A percentile compares a stretch with the other conserved stretches of the same genome.
Conservation (phyloP, 2,888 invertebrate species). For the Hoplodrina blanda region DNA sequence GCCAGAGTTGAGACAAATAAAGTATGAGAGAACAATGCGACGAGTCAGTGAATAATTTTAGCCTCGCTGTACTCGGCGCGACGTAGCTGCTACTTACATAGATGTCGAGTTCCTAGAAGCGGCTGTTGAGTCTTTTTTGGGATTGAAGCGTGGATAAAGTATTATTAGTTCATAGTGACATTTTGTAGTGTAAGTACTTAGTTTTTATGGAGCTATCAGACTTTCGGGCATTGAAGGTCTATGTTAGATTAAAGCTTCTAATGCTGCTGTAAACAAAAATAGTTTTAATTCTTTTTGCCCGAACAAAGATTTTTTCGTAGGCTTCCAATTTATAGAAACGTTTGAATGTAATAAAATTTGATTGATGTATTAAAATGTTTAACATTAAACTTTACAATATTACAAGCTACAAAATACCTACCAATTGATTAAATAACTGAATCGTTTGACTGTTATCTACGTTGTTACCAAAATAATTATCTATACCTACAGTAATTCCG, state of each 20-base stretch:
- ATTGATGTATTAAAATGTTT: too few species aligned
- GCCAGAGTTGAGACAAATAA: conserved; percentile 82
- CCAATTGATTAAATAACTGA: too few species aligned
- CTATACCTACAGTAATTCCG: too few species aligned
- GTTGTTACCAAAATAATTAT: too few species aligned
- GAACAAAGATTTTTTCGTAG: too few species aligned
- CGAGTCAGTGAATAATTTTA: conserved; percentile 89
- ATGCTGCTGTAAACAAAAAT: too few species aligned
- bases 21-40: conserved; percentile 89
- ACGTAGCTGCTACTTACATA: conserved; percentile 70
- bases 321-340: too few species aligned
- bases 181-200: neutral
- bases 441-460: too few species aligned
- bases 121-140: conserved; percentile 5
- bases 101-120: conserved; percentile 68
- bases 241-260: neutral
- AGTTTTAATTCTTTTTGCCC: too few species aligned
- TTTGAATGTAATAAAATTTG: too few species aligned
- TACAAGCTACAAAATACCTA: too few species aligned
- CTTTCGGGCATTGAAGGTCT: neutral
- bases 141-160: conserved; percentile 19
- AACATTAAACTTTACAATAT: too few species aligned
- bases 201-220: neutral
- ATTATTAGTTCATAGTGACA: conserved; percentile 15
- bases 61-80: conserved; percentile 79